phyloP scores from a whole-genome alignment of 2,888 invertebrate species.

The Brachylomia viminalis region DNA sequence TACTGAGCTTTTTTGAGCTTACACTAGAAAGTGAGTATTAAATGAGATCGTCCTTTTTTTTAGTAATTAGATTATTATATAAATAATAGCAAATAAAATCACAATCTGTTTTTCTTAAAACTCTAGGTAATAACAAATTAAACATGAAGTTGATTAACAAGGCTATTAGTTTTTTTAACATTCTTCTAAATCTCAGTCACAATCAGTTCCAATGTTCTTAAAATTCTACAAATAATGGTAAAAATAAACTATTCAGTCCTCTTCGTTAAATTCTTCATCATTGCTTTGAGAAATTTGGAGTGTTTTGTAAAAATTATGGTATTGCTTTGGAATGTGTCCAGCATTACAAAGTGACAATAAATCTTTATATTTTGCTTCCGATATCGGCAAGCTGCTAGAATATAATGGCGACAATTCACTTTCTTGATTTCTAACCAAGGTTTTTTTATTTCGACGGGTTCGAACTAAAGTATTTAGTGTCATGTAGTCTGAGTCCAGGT shows the following conservation, averaged over 20 bases:
- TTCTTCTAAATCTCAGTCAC: conserved; percentile 7
- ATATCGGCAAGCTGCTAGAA: conserved; percentile 27
- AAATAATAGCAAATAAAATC: conserved; percentile 8
- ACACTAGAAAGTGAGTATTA: too few species aligned
- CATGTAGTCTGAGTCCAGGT: conserved; percentile 29
- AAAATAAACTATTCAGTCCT: neutral
- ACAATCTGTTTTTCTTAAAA: too few species aligned
- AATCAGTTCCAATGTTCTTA: conserved; percentile 7
- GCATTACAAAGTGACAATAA: conserved; percentile 26
- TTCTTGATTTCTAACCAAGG: conserved; percentile 1
- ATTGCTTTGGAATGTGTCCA: conserved; percentile 35
- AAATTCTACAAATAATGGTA: conserved; percentile 10
- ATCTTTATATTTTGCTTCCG: conserved; percentile 46
- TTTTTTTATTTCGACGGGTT: conserved; percentile 34
- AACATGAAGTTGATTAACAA: too few species aligned
- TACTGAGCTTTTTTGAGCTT: too few species aligned
- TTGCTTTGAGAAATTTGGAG: conserved; percentile 12
- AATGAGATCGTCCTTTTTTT: too few species aligned
- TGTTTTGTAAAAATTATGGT: conserved; percentile 31
- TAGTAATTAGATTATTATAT: too few species aligned
- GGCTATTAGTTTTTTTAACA: too few species aligned
- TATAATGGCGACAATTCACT: conserved; percentile 28
- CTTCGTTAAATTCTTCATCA: neutral
- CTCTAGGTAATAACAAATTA: too few species aligned
- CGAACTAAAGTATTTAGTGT: conserved; percentile 31